Conservation (phyloP, 2,888 invertebrate species). For the Uloborus plumipes region DNA sequence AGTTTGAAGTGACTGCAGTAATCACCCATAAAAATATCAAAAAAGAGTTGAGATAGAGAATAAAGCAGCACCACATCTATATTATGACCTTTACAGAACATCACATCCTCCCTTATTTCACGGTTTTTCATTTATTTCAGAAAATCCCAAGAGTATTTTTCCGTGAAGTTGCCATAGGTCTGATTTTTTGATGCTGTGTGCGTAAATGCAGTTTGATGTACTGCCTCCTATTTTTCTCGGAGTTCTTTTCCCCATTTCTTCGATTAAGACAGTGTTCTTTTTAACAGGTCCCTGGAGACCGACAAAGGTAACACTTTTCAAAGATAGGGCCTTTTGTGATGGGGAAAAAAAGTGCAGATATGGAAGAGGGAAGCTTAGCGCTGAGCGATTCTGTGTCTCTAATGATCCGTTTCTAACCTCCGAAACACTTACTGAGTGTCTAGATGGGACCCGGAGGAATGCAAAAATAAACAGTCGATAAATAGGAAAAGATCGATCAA, state of each 20-base stretch:
- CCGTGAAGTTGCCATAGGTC: no score
- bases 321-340: background rate
- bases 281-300: slow-evolving; percentile 41
- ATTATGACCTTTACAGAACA: slow-evolving; percentile 14
- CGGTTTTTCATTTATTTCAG: slow-evolving; percentile 47
- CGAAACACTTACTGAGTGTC: background rate
- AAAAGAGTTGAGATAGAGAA: slow-evolving; percentile 7
- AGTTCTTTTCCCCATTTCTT: slow-evolving; percentile 4
- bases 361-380: slow-evolving; percentile 21
- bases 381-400: slow-evolving; percentile 9
- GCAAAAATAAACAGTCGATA: no score
- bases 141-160: slow-evolving; percentile 8
- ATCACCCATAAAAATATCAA: background rate
- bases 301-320: background rate
- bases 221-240: background rate
- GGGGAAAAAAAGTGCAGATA: slow-evolving; percentile 3
- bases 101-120: slow-evolving; percentile 43
- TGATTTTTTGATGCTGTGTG: slow-evolving; percentile 9
- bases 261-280: slow-evolving; percentile 50
- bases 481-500: no score
- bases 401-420: slow-evolving; percentile 41
- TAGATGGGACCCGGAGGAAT: no score
- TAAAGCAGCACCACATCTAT: slow-evolving; percentile 10
- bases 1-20: slow-evolving; percentile 37
- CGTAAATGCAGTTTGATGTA: slow-evolving; percentile 34